Evolutionary conservation across 1,140 invertebrate species (phyloP), one percentile per base, ranked within the genome.

Genomic region (Macrostomum lignano): DNA sequence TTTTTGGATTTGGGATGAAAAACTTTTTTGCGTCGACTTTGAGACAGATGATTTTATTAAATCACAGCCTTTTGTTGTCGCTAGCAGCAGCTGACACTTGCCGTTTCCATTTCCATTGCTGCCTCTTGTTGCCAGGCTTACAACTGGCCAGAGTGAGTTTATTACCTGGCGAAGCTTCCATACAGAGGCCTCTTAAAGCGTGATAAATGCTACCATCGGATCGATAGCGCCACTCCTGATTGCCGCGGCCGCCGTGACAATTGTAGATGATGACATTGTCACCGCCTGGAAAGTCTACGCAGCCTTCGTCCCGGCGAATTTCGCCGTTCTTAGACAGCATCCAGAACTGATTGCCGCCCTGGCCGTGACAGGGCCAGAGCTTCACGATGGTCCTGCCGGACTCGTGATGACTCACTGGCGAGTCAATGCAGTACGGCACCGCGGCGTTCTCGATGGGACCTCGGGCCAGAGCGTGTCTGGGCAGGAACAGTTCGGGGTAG

Each of bases 291-390:
- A 15, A 28, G 61, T 94, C 86, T 35, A 93, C 61, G 53, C 86
- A 96, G 15, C 75, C 74, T 56, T 96, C 86, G 52, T 94, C 86
- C 46, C 86, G 62, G 35, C 86, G 66, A 39, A 94, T 91, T 61
- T 94, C 86, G 20, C 82, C 81, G 29, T 68, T 67, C 58, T 88
- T 88, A 46, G 78, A 86, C 50, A 84, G 64, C 76, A 91, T 78
- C 82, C 82, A 93, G 57, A 79, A 93, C 81, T 93, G 26, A 28
- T 28, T 28, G 26, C 26, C 26, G 5, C 26, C 26, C 19, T 28
- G 26, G 7, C 19, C 19, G 9, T 28, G 26, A 28, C 26, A 28
- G 9, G 26, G 26, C 15, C 19, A 28, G 14, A 28, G 15, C 7
- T 15, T 28, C 7, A 28, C 26, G 7, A 15, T 28, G 19, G 15